phyloP scores from a whole-genome alignment of 2,888 invertebrate species.

The Trachelus iudaicus region DNA sequence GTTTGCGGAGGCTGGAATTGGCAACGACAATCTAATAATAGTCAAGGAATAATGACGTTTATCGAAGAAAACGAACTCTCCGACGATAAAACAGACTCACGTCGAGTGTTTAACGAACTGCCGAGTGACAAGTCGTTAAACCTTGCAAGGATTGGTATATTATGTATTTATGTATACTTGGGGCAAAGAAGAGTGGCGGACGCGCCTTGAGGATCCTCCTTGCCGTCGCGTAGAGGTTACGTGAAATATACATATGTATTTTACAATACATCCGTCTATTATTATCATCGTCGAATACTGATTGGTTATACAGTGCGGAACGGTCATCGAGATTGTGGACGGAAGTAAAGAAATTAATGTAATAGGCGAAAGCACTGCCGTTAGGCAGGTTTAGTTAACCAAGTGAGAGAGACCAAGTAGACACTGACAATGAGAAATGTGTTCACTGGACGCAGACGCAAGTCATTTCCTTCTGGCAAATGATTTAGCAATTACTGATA shows the following conservation, averaged over 20 bases:
- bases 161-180: too few species aligned
- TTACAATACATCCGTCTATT: background rate
- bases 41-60: background rate
- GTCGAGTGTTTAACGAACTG: background rate
- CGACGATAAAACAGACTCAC: background rate
- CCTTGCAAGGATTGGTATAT: background rate
- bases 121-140: background rate
- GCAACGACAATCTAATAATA: background rate
- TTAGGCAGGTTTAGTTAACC: background rate
- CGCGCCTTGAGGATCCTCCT: background rate
- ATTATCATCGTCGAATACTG: background rate
- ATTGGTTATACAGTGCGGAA: background rate
- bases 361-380: constrained; percentile 14
- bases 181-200: background rate
- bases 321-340: background rate
- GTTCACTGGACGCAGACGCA: background rate
- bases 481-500: background rate
- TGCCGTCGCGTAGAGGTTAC: background rate
- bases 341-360: background rate
- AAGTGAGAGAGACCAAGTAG: constrained; percentile 1
- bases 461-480: background rate
- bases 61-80: background rate
- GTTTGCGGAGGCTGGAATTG: background rate
- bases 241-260: background rate
- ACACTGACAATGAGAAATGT: background rate